Base-by-base conservation (phyloP, 1,140 invertebrate species). In the Mycetomoellerius zeteki region DNA sequence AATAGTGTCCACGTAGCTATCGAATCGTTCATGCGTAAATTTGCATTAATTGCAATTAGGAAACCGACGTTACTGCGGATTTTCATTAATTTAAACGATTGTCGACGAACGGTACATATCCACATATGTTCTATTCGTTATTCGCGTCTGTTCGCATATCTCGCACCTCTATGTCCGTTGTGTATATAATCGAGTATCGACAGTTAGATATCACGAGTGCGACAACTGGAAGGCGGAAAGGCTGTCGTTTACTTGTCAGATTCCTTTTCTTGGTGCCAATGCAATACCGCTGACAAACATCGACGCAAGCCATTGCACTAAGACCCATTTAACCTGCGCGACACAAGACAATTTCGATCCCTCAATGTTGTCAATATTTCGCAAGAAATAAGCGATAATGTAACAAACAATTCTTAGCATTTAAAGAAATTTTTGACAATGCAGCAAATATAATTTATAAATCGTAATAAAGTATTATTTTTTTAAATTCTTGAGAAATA, bases 11-110 rank as follows among this genome's bases (percentile, higher is more conserved):
- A 10, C 67, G 67, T 43, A 54, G 8, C 69, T 24, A 60, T n/a
- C 69, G 37, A 56, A 50, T 47, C 54, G 37, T 12, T 60, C 54
- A 60, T 33, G 80, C 27, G 56, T n/a, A 24, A 84, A 75, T 84
- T 60, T 75, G 27, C 80, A 71, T 84, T 73, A 84, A 75, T 84
- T 84, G 80, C 80, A 84, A 84, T 84, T 84, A 84, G 69, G 19
- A 24, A 47, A 52, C 24, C 69, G 14, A 50, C 54, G 52, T 73
- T 30, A 71, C 24, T 21, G 43, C 24, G 80, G 37, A 84, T 73
- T 75, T 73, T 75, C 19, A 6, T 62, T 86, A 86, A 76, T 87
- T 86, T 54, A 21, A 67, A 56, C n/a, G 60, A 24, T 50, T n/a
- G 16, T 52, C 77, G 33, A n/a, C 52, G 33, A 24, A 24, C 54